A percentile compares a stretch with the other conserved stretches of the same genome.
These are phyloP conservation scores for Chondrosia reniformis DNA, from an alignment of 37 sponge, comb jelly and placozoan species.

Conservation along the genomic window DNA sequence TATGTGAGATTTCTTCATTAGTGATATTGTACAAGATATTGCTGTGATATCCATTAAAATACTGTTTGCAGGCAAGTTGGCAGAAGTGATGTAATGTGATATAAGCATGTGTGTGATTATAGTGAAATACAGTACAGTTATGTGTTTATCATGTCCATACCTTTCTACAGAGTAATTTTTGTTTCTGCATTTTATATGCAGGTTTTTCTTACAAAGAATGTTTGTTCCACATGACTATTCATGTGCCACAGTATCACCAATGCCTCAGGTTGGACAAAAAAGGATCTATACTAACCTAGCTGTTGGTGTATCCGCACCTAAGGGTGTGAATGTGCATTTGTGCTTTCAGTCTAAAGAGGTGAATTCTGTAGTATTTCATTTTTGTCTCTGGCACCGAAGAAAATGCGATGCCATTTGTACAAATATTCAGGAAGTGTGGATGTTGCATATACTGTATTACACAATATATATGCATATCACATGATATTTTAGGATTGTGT, in stretches of 20 bases:
- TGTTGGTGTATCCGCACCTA: conserved; percentile 22
- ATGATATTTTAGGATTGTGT: not conserved
- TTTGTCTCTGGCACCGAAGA: too few relatives aligned
- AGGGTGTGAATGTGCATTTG: conserved; percentile 6
- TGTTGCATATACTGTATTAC: not conserved
- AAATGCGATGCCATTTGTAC: not conserved
- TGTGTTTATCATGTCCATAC: not conserved
- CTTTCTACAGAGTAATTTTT: not conserved
- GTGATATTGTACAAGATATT: too few relatives aligned
- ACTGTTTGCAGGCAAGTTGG: too few relatives aligned
- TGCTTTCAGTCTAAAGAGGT: conserved; percentile 25
- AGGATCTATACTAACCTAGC: conserved; percentile 52
- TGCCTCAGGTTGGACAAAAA: conserved; percentile 52
- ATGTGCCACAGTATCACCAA: conserved; percentile 19
- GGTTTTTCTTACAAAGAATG: conserved; percentile 35
- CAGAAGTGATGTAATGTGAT: too few relatives aligned
- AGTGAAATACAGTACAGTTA: not conserved
- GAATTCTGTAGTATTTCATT: too few relatives aligned
- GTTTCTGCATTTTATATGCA: not conserved
- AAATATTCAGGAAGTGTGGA: not conserved
- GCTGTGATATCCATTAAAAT: too few relatives aligned
- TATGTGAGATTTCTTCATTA: too few relatives aligned
- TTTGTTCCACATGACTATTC: conserved; percentile 68
- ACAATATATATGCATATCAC: not conserved
- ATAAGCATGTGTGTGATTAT: not conserved